phyloP scores from a whole-genome alignment of 2,888 invertebrate genomes.

The Thera obeliscata region DNA sequence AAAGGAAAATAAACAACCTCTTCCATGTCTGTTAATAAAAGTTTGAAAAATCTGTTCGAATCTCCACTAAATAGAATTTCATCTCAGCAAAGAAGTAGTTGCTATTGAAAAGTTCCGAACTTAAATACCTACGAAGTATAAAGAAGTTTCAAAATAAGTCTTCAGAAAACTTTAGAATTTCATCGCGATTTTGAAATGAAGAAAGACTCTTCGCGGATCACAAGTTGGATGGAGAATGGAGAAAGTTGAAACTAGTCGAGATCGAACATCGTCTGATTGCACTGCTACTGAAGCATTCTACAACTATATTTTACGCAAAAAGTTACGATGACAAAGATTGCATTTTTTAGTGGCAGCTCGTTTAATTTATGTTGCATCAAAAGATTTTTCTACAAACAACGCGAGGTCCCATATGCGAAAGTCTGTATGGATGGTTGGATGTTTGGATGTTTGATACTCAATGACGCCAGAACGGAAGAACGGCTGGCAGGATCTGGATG shows the following conservation, averaged over 20 bases:
- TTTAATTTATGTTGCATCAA: too few relatives aligned
- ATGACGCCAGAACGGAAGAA: too few relatives aligned
- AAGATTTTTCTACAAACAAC: too few relatives aligned
- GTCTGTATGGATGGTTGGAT: too few relatives aligned
- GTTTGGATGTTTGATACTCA: too few relatives aligned
- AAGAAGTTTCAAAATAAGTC: slow-evolving; percentile 61
- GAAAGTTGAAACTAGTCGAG: slow-evolving; percentile 64
- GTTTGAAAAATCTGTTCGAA: background rate
- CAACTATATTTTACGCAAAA: slow-evolving; percentile 52
- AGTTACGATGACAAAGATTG: slow-evolving; percentile 12
- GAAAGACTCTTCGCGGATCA: slow-evolving; percentile 65
- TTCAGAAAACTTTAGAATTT: slow-evolving; percentile 69
- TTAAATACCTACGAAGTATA: slow-evolving; percentile 39
- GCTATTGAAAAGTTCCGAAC: slow-evolving; percentile 16
- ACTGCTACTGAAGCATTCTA: slow-evolving; percentile 64
- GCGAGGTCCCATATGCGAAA: too few relatives aligned
- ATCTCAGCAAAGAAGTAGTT: slow-evolving; percentile 1
- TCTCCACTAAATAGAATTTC: slow-evolving; percentile 6
- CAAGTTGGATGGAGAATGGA: slow-evolving; percentile 64
- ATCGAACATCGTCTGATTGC: slow-evolving; percentile 75
- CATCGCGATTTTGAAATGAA: slow-evolving; percentile 66
- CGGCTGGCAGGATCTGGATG: too few relatives aligned
- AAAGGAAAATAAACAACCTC: background rate
- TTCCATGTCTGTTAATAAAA: background rate
- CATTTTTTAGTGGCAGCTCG: background rate